Base-by-base conservation (phyloP, 2,113 vertebrate species). In the Caranx ignobilis region DNA sequence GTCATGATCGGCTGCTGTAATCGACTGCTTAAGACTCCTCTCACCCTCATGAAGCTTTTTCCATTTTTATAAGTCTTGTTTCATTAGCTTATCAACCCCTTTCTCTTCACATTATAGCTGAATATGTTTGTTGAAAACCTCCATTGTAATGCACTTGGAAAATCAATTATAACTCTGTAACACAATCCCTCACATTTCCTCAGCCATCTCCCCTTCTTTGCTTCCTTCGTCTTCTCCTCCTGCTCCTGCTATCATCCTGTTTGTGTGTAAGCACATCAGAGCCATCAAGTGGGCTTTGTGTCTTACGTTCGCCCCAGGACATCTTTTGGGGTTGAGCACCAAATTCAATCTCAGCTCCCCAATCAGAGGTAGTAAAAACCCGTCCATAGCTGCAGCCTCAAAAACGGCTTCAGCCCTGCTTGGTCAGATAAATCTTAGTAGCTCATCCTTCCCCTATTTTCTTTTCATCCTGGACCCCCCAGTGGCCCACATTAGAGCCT, bases 91-190 rank as follows among this genome's bases (percentile, higher is more conserved):
- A 89, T 92, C 87, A 90, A 79, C 76, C 71, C 45, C 85, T 83
- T 83, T 85, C 75, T 81, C 67, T 54, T 78, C 56, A 19, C 77
- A 81, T 85, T 83, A 89, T 71, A 37, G 74, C 73, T 48, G 73
- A 83, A 85, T 81, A 59, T 87, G 87, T 89, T 82, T 86, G 70
- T 54, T 80, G 74, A 85, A 91, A 91, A 87, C 73, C 84, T 86
- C 73, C 64, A 54, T 86, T 85, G 84, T 88, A 85, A 91, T 89
- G 88, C 83, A 91, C 91, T 93, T 72, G 83, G 91, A 93, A 93
- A 93, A 93, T 93, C 92, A 91, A 94, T 94, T 92, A 93, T 78
- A 66, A 81, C 82, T 77, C 76, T 77, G 89, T 84, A 92, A 91
- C 76, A 82, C 74, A 85, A 93, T 87, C 75, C 79, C 6, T 41